Percentiles rank a stretch among this genome's conserved stretches.
phyloP scores from a whole-genome alignment of 2,888 invertebrate species.

The Anthrax anthrax region DNA sequence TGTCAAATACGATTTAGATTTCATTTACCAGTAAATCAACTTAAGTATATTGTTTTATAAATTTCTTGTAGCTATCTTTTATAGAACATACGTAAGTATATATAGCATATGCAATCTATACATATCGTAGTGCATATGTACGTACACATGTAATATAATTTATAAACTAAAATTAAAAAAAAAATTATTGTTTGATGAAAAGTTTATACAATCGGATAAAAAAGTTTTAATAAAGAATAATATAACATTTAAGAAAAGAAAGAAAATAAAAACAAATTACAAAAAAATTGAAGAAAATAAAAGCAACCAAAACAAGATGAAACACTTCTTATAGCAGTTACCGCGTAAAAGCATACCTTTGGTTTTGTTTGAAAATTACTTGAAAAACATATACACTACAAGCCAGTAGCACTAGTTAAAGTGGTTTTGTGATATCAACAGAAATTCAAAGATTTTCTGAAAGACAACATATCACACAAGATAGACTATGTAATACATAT shows the following conservation, averaged over 20 bases:
- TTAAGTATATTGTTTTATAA: background rate
- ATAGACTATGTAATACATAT: no score
- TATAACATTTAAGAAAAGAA: background rate
- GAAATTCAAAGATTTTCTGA: background rate
- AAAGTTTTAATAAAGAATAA: no score
- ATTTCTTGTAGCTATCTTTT: no score
- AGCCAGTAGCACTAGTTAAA: background rate
- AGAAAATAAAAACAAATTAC: no score
- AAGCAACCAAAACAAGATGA: conserved; percentile 5
- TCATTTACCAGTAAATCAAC: background rate
- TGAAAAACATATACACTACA: background rate
- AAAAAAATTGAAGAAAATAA: background rate
- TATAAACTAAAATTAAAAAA: background rate
- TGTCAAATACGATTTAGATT: background rate
- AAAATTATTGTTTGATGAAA: background rate
- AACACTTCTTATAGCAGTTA: conserved; percentile 1
- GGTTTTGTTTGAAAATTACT: background rate
- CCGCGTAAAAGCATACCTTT: background rate
- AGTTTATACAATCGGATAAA: background rate
- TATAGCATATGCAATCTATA: background rate
- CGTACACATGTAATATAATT: background rate
- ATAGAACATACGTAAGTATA: no score
- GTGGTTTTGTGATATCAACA: background rate
- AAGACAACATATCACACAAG: conserved; percentile 2
- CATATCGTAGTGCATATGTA: background rate